Base-by-base conservation (phyloP, 2,888 invertebrate species). In the Himalopsyche anomala region DNA sequence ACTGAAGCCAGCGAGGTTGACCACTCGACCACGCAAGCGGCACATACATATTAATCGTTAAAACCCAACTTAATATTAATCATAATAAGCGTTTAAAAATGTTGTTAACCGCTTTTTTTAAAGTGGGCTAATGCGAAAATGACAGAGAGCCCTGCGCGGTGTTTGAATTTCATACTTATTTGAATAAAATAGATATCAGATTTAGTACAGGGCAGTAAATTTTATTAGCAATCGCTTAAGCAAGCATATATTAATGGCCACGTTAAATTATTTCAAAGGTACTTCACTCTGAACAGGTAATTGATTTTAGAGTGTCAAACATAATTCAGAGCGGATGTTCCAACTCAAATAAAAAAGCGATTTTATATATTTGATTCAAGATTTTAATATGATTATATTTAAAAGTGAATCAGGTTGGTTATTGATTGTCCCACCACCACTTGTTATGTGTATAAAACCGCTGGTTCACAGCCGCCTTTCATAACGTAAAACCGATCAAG, bases 141-240 rank as follows among this genome's bases (percentile, higher is more conserved):
- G 62, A 62, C 19, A 62, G 62, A 62, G 62, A 62, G 19, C 62
- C 19, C 15, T 51, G 51, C 19, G 62, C 62, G 62, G 62, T 62
- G 28, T 62, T 28, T 62, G 19, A 62, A 62, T 62, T 62, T 62
- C 62, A 62, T 62, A 62, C 62, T 62, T 62, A 62, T 62, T 62
- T 62, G 62, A 62, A 62, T 62, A 62, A 62, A 62, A 62, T 62
- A 62, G 62, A 62, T 62, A 62, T 62, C 62, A 62, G 19, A 62
- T 62, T 62, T 62, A 56, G 56, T 56, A 62, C 62, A 62, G 62
- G 62, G 62, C 62, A 1, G 62, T 62, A 62, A 62, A 62, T 62
- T 62, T 62, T 62, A 62, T 62, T 62, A 15, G 19, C n/a, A 62
- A 62, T 62, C 62, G 62, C 11, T 62, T 62, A 62, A 62, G 62